Base-by-base conservation (phyloP, 2,113 vertebrate genomes). In the Damaliscus lunatus region DNA sequence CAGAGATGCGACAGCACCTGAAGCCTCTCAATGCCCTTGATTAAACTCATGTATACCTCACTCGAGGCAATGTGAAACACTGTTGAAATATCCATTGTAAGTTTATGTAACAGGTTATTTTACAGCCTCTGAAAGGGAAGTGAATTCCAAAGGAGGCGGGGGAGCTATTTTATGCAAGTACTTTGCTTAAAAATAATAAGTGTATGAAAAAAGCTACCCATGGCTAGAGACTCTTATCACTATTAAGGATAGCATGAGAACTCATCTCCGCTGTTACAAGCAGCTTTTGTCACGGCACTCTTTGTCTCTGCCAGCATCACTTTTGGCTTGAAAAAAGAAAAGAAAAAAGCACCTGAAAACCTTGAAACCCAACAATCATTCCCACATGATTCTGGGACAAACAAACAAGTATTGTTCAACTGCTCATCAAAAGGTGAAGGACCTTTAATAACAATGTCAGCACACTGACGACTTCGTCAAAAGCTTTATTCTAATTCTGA, bases 361-460 rank as follows among this genome's bases (percentile, higher is more conserved):
- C 94, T 97, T 98, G 97, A 98, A 97, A 96, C 23, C 4, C 83
- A 88, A 62, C 55, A 15, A 83, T 96, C 82, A 92, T 95, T 94
- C 64, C 82, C 88, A 90, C 74, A 62, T n/a, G 46, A 91, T 89
- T 92, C 94, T 90, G 62, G 83, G 90, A 91, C 2, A 8, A 96
- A 93, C 77, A 97, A 95, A 84, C 71, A 96, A 52, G 88, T 64
- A 96, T 94, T 98, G 82, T 97, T 97, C 95, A 77, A 67, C 55
- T 46, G 78, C 77, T 96, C 48, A 81, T 77, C 43, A 91, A 95
- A 97, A 97, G 33, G 86, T 91, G 83, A 95, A 98, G 93, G 81
- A 95, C 83, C 83, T 97, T 97, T 97, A 94, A 90, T 96, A 96
- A 97, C 67, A 81, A 95, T 93, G 90, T 94, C 90, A 97, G 82